These are phyloP conservation scores for Heliconius hortense DNA, from an alignment of 2,888 invertebrate species.

Conservation along the genomic window DNA sequence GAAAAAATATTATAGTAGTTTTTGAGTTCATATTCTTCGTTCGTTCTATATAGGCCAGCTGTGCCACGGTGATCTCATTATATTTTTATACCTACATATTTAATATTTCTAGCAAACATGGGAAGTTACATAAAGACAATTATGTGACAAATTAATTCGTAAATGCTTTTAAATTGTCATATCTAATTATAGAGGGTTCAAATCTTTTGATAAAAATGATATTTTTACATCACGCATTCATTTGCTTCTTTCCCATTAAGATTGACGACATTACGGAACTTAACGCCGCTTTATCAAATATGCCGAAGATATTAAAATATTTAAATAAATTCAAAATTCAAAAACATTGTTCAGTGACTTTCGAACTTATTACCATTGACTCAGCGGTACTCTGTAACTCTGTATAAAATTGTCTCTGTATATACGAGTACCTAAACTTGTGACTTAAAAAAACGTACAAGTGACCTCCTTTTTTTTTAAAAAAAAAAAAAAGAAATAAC, in stretches of 20 bases:
- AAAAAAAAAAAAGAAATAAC: constrained; percentile 23
- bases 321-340: neutral
- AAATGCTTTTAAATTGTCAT: neutral
- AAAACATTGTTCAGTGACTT: too few species aligned
- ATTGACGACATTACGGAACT: neutral
- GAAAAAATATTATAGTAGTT: too few species aligned
- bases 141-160: constrained; percentile 6
- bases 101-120: neutral
- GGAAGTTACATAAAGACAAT: neutral
- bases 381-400: neutral
- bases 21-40: too few species aligned
- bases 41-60: too few species aligned
- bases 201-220: neutral
- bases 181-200: neutral
- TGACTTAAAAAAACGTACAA: neutral
- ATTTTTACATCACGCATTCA: neutral
- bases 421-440: neutral
- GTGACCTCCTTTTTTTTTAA: neutral
- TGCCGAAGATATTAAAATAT: neutral
- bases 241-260: neutral
- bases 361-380: too few species aligned
- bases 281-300: neutral
- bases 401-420: neutral
- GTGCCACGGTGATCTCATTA: neutral
- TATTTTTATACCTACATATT: neutral